phyloP scores from a whole-genome alignment of 2,113 vertebrate genomes.

The Fulmarus glacialis region DNA sequence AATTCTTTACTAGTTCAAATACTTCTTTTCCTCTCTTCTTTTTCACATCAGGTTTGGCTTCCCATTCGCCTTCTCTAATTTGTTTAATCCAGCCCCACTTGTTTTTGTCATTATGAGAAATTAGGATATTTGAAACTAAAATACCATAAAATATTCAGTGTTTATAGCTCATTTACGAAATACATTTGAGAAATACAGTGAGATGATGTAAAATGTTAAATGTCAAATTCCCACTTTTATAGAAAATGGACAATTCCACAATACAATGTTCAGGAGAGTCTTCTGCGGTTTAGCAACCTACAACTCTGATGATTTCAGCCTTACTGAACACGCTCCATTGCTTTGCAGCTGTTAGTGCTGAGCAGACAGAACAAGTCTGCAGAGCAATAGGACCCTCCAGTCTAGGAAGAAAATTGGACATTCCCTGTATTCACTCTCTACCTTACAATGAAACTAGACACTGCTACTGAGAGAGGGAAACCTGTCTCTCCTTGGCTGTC shows the following conservation, averaged over 20 bases:
- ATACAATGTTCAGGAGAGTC: background rate
- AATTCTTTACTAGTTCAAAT: background rate
- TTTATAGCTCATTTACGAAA: background rate
- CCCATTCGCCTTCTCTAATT: background rate
- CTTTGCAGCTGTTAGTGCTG: background rate
- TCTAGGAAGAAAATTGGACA: background rate
- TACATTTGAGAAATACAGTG: background rate
- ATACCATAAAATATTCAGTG: background rate
- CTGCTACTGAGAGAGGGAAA: background rate
- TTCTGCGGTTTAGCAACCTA: background rate
- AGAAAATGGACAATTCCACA: background rate
- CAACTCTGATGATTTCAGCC: background rate
- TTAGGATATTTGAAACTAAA: background rate
- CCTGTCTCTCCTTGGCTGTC: background rate
- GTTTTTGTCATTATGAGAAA: background rate
- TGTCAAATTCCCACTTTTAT: background rate
- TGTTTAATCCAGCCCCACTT: background rate
- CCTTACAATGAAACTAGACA: background rate
- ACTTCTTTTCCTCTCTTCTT: background rate
- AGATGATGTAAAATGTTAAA: background rate
- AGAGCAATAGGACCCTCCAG: background rate
- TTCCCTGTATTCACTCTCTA: background rate
- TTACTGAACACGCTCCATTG: background rate
- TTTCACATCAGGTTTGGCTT: background rate
- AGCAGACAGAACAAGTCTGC: background rate